A percentile compares a stretch with the other conserved stretches of the same genome.
These are phyloP conservation scores for Malaclemys terrapin DNA, from an alignment of 2,113 vertebrate genomes.

Conservation along the genomic window DNA sequence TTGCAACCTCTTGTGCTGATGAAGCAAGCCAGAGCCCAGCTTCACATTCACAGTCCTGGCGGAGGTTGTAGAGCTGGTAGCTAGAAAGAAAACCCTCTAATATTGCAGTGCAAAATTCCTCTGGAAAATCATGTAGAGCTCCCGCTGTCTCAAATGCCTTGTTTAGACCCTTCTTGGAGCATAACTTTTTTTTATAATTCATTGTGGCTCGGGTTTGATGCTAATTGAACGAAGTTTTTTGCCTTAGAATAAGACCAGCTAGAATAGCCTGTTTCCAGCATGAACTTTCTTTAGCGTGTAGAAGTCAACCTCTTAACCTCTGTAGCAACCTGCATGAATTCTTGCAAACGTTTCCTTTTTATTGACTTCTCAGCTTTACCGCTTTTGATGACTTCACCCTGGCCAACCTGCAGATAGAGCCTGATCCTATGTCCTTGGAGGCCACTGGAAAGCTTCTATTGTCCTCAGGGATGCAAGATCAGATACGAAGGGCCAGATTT, in stretches of 20 bases:
- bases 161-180: not conserved
- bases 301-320: rapidly evolving
- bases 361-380: not conserved
- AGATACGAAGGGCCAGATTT: not conserved
- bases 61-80: not conserved
- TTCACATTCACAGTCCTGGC: not conserved
- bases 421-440: not conserved
- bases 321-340: not conserved
- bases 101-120: not conserved
- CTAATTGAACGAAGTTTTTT: not conserved
- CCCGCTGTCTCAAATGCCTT: not conserved
- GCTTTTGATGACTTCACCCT: not conserved
- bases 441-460: not conserved
- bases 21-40: not conserved
- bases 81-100: not conserved
- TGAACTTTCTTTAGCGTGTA: not conserved
- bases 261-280: not conserved
- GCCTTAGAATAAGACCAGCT: not conserved
- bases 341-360: not conserved
- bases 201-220: not conserved
- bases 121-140: not conserved
- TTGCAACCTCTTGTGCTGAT: not conserved
- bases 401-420: not conserved
- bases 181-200: not conserved
- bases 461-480: not conserved